Conservation (phyloP, 2,113 vertebrate genomes). For the Eudorcas thomsonii region DNA sequence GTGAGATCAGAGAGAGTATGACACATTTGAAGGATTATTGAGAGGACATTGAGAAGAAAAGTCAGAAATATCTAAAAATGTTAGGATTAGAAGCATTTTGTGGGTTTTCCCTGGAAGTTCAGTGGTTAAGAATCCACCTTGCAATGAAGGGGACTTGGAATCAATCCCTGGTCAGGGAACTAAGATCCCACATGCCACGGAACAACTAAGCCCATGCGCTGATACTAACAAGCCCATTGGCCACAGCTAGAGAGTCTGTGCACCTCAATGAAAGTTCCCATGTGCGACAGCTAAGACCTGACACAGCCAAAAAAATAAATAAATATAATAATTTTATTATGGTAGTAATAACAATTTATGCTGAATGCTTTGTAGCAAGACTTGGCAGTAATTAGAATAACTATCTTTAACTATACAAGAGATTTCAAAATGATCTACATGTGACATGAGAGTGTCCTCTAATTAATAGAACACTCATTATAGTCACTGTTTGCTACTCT, state of each 20-base stretch:
- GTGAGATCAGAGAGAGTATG: background rate
- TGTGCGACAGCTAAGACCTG: background rate
- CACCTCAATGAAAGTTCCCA: background rate
- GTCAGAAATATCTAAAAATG: background rate
- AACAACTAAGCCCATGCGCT: accelerated
- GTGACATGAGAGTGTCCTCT: background rate
- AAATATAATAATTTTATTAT: background rate
- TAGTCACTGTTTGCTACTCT: background rate
- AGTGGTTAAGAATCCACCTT: background rate
- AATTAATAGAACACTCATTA: background rate
- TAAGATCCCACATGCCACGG: background rate
- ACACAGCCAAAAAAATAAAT: background rate
- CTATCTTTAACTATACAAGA: background rate
- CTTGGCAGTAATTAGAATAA: background rate
- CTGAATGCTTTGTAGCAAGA: background rate
- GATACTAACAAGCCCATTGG: background rate
- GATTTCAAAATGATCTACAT: background rate
- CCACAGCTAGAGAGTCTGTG: background rate
- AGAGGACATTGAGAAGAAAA: background rate
- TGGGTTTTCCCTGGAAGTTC: background rate
- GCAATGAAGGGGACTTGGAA: background rate
- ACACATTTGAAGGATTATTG: background rate
- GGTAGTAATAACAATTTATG: background rate
- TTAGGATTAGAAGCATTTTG: background rate
- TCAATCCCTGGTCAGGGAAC: background rate